phyloP scores from a whole-genome alignment of 2,113 vertebrate genomes.

The Ascaphus truei region DNA sequence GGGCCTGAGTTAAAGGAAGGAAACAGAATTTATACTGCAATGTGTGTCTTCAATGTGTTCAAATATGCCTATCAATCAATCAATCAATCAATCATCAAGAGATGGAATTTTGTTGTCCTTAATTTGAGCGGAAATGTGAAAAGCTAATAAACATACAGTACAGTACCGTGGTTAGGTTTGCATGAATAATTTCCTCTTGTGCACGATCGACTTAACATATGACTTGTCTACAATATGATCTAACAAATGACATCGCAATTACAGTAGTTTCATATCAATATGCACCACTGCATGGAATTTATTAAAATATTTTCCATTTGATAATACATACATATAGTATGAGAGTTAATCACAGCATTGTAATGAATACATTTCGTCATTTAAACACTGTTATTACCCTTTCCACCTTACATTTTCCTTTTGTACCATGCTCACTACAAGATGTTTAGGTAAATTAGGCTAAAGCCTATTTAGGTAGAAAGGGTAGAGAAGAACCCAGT shows the following conservation, averaged over 20 bases:
- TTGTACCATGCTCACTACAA: conserved; percentile 53
- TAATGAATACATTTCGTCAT: conserved; percentile 42
- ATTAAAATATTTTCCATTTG: conserved; percentile 28
- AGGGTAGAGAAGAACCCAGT: too few species aligned
- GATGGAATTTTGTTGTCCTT: too few species aligned
- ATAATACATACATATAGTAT: conserved; percentile 8
- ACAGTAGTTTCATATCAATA: conserved; percentile 8
- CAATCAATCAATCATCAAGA: too few species aligned
- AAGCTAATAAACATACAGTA: too few species aligned
- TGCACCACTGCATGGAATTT: not conserved
- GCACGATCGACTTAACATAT: not conserved
- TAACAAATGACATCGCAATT: conserved; percentile 16
- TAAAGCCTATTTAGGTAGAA: conserved; percentile 60
- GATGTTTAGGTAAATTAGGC: conserved; percentile 74
- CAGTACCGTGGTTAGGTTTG: too few species aligned
- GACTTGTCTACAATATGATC: conserved; percentile 4
- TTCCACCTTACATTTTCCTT: conserved; percentile 66
- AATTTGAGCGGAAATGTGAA: too few species aligned
- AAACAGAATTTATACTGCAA: too few species aligned
- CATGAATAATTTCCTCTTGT: too few species aligned
- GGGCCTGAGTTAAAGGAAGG: too few species aligned
- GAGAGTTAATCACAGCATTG: conserved; percentile 24
- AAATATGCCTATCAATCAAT: too few species aligned
- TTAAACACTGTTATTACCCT: conserved; percentile 68
- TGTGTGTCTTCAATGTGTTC: too few species aligned